Base-by-base conservation (phyloP, 2,888 invertebrate species). In the Phlogophora meticulosa region DNA sequence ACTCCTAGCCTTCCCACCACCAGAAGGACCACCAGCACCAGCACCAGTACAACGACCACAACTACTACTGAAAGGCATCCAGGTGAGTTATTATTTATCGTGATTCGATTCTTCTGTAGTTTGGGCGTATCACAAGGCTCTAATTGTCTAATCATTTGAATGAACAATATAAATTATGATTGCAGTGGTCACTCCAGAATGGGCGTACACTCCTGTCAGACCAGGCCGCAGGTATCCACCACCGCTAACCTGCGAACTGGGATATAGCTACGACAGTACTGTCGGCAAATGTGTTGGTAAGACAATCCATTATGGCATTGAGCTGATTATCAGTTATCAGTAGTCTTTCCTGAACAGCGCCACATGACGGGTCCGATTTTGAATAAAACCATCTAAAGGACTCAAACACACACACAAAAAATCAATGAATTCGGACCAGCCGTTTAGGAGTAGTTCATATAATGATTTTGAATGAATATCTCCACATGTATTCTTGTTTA, bases 231-330 rank as follows among this genome's bases (percentile, higher is more conserved):
- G 87, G n/a, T 73, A 85, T 2, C 87, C 28, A 28, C 28, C 89
- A 1, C 81, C 90, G 3, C 51, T 70, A 3, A 56, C 76, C 10
- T 95, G 95, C 62, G 94, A 94, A 42, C 80, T 94, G 2, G 95
- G 95, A 0, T 94, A 90, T 74, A 86, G 64, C 2, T 94, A 84
- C 67, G 91, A 92, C 57, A 57, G 76, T 9, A 76, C 49, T 15
- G 72, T 77, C 15, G 88, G 87, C 13, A 88, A 84, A 81, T 95
- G 95, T 81, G 81, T 94, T 68, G 95, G 95, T 95, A 86, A 92
- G 92, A 34, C 7, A 46, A n/a, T 40, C 2, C 15, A 24, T 3
- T 24, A n/a, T n/a, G n/a, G n/a, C n/a, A n/a, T n/a, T n/a, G n/a
- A n/a, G n/a, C n/a, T n/a, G n/a, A n/a, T n/a, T n/a, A n/a, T n/a